A percentile compares a stretch with the other conserved stretches of the same genome.
Conservation (phyloP, 2,888 invertebrate genomes). For the Agonopterix subpropinquella region DNA sequence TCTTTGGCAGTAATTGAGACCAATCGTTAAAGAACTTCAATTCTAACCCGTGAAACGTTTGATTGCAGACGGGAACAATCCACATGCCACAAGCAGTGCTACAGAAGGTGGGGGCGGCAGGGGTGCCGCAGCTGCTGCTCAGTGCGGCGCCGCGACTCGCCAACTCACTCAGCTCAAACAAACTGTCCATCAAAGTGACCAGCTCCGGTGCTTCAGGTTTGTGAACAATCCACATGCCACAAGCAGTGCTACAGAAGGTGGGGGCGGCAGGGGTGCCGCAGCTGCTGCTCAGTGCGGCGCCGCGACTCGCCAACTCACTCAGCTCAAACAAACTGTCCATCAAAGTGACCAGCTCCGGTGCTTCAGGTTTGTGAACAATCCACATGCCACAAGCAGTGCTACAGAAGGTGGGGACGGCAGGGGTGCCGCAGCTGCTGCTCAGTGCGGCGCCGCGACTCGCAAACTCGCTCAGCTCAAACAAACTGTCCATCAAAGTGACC, state of each 20-base stretch:
- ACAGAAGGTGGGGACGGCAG: constrained; percentile 66
- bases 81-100: constrained; percentile 73
- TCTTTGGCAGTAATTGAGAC: too few relatives aligned
- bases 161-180: constrained; percentile 62
- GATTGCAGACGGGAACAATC: constrained; percentile 73
- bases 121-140: constrained; percentile 60
- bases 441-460: constrained; percentile 64
- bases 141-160: constrained; percentile 64
- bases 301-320: constrained; percentile 60
- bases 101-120: constrained; percentile 66
- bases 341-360: constrained; percentile 78
- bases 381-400: constrained; percentile 73
- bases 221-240: constrained; percentile 77
- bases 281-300: constrained; percentile 59
- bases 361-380: too few relatives aligned
- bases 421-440: constrained; percentile 60
- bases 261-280: constrained; percentile 65
- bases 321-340: constrained; percentile 79
- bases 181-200: constrained; percentile 83
- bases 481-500: constrained; percentile 83
- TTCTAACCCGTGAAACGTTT: not conserved
- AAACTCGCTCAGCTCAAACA: constrained; percentile 62
- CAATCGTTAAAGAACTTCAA: too few relatives aligned
- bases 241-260: constrained; percentile 66
- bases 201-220: too few relatives aligned